A percentile compares a stretch with the other conserved stretches of the same genome.
phyloP scores from a whole-genome alignment of 2,113 vertebrate genomes.

The Cyanoderma ruficeps region DNA sequence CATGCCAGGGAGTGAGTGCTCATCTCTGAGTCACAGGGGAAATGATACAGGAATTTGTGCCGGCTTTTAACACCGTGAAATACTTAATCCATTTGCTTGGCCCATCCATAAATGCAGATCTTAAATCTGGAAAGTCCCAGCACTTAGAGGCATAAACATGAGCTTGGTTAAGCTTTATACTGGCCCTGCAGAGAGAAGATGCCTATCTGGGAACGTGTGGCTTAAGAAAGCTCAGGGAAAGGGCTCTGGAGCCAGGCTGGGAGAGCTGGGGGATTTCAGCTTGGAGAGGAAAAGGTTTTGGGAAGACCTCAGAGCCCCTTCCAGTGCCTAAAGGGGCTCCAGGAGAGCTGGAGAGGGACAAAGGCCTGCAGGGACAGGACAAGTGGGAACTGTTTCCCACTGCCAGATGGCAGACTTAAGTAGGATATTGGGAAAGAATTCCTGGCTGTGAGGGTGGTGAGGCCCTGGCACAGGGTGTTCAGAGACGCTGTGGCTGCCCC shows the following conservation, averaged over 20 bases:
- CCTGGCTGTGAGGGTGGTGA: accelerated
- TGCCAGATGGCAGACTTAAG: neutral
- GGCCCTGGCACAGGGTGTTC: neutral
- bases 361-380: neutral
- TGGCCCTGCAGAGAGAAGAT: neutral
- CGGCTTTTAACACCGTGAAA: neutral
- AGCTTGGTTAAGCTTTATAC: neutral
- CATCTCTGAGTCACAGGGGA: constrained; percentile 45
- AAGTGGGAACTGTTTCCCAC: neutral
- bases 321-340: neutral
- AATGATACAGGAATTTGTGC: constrained; percentile 14
- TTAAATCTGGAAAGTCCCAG: neutral
- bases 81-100: neutral
- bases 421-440: neutral
- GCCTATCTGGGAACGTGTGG: neutral
- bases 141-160: neutral
- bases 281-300: neutral
- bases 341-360: neutral
- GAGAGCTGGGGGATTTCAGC: neutral
- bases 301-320: neutral
- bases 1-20: neutral
- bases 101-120: neutral
- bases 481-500: neutral
- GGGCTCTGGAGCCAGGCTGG: neutral
- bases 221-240: neutral